Evolutionary conservation across 2,113 vertebrate genomes (phyloP), one percentile per base, ranked within the genome.

Genomic region (Gila orcuttii): DNA sequence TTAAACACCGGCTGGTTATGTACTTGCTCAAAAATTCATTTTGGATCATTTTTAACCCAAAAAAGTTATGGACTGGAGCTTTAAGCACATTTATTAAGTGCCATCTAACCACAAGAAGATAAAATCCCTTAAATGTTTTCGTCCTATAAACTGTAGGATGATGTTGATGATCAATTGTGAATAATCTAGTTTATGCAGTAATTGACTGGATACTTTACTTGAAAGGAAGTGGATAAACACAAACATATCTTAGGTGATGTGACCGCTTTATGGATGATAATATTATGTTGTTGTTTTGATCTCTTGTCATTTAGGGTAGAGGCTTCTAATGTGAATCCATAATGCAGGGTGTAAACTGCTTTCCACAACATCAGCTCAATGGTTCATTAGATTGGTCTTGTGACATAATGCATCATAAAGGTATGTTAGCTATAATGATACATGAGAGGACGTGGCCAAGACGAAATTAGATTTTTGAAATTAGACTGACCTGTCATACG

Each of bases 381-480:
- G 50, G 60, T 82, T 82, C 60, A 68, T 82, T 66, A 31, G 45
- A 62, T 60, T 64, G 42, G 25, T 82, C 39, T 12, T 23, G 62
- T 50, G 62, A 50, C 60, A 82, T 50, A 52, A 82, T 68, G 45
- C 62, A 52, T 82, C 68, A 52, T 66, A 50, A 68, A 33, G 79
- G 60, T 82, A 68, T 68, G 62, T 68, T 68, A 68, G 39, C 79
- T 82, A 45, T 82, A 82, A 82, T 68, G 62, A 82, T 45, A 82
- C 79, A 52, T 68, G 62, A 50, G 60, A 68, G 62, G 60, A 68
- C 50, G 42, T 82, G 62, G 62, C 62, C 62, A 50, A 33, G 42
- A 68, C 8, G 25, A 52, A 69, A 68, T 68, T 66, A 31, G 79
- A 66, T 60, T 82, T 80, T 33, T 19, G 9, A 68, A 82, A 68